Percentiles rank a stretch among this genome's conserved stretches.
phyloP scores from a whole-genome alignment of 2,797 vertebrate species.

The Zenarchopterus dispar region DNA sequence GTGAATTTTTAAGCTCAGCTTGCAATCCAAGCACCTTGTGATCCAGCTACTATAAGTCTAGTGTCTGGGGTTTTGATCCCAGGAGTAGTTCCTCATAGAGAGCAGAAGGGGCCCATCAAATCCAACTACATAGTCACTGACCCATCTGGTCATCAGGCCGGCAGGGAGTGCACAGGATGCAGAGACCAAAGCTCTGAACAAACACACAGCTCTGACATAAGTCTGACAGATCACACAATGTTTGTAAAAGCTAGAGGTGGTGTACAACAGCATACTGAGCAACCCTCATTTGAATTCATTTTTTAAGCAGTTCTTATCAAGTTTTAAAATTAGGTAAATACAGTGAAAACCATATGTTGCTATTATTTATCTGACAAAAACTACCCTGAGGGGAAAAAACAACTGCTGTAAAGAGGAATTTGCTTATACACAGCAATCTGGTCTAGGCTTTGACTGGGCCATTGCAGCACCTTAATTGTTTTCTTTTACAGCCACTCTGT shows the following conservation, averaged over 20 bases:
- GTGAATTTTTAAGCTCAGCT: conserved; percentile 49
- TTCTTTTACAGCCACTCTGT: no score
- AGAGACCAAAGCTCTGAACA: conserved; percentile 59
- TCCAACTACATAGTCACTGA: conserved; percentile 56
- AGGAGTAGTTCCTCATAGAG: conserved; percentile 57
- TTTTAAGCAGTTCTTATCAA: no score
- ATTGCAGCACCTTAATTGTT: no score
- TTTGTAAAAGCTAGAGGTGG: conserved; percentile 44
- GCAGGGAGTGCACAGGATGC: conserved; percentile 45
- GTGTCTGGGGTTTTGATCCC: conserved; percentile 66
- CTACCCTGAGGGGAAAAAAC: no score
- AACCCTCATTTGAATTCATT: conserved; percentile 44
- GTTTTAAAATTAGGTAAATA: no score
- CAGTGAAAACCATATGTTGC: no score
- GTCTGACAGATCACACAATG: conserved; percentile 47
- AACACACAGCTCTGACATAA: conserved; percentile 50
- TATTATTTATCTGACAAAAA: no score
- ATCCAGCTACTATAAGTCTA: conserved; percentile 48
- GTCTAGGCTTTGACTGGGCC: no score
- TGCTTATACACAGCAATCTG: no score
- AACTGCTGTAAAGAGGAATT: no score
- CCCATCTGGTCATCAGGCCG: conserved; percentile 71
- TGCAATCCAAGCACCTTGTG: conserved; percentile 52
- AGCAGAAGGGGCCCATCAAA: conserved; percentile 75
- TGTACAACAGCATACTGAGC: conserved; percentile 37